Conservation (phyloP, 1,140 invertebrate genomes). For the Akabosia matsudoensis region DNA sequence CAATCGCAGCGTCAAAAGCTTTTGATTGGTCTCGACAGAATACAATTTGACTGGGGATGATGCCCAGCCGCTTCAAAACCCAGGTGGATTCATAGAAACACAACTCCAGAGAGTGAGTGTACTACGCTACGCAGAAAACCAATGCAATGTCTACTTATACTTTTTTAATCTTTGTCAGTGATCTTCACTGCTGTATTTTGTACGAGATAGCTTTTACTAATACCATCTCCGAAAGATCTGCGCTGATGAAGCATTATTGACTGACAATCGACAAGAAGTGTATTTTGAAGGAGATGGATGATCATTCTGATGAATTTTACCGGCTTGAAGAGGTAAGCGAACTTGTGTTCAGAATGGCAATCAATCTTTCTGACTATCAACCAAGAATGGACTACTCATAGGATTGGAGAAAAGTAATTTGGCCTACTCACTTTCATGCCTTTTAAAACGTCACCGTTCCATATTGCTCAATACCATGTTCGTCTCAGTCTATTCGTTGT, state of each 20-base stretch:
- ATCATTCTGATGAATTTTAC: not conserved
- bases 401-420: too few relatives aligned
- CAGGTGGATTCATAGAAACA: not conserved
- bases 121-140: too few relatives aligned
- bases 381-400: too few relatives aligned
- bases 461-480: too few relatives aligned
- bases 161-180: not conserved
- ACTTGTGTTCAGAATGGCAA: not conserved
- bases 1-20: slow-evolving; percentile 21
- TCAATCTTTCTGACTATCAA: not conserved
- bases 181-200: too few relatives aligned
- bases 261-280: slow-evolving; percentile 3
- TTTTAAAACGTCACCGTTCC: too few relatives aligned
- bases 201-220: too few relatives aligned
- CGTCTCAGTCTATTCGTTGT: too few relatives aligned
- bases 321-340: not conserved
- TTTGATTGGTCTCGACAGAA: slow-evolving; percentile 17
- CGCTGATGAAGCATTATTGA: slow-evolving; percentile 17
- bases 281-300: not conserved
- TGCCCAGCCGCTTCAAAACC: not conserved
- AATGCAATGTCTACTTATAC: not conserved
- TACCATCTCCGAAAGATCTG: too few relatives aligned
- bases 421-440: too few relatives aligned
- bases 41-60: not conserved
- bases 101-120: too few relatives aligned